Percentiles rank a stretch among this genome's conserved stretches.
Evolutionary conservation across 2,888 invertebrate species (phyloP).

Genomic region (Habroteleia sp.): DNA sequence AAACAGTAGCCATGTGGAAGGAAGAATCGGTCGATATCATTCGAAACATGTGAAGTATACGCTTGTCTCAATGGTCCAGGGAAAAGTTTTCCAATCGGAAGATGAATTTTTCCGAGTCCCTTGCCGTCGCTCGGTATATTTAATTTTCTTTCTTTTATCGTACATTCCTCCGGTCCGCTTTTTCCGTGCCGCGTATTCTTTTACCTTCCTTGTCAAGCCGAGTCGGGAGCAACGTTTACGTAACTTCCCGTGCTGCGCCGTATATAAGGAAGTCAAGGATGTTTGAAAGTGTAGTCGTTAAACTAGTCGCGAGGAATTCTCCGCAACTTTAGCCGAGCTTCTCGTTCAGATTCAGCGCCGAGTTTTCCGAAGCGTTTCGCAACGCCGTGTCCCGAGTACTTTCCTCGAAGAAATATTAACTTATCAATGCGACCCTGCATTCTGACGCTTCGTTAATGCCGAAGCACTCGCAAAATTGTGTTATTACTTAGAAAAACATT

Average conservation of each 20-base stretch:
- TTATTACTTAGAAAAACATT: neutral
- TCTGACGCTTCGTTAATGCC: slow-evolving; percentile 6
- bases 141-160: slow-evolving; percentile 41
- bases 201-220: slow-evolving; percentile 38
- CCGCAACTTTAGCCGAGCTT: slow-evolving; percentile 66
- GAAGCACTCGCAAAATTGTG: neutral
- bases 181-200: slow-evolving; percentile 52
- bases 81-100: slow-evolving; percentile 53
- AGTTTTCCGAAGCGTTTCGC: slow-evolving; percentile 62
- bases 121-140: slow-evolving; percentile 32
- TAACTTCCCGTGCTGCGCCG: slow-evolving; percentile 73
- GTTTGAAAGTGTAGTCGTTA: slow-evolving; percentile 77
- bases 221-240: slow-evolving; percentile 68
- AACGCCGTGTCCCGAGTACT: slow-evolving; percentile 45
- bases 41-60: slow-evolving; percentile 34
- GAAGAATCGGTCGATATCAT: slow-evolving; percentile 21
- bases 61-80: slow-evolving; percentile 30
- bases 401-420: slow-evolving; percentile 40
- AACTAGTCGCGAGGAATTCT: slow-evolving; percentile 72
- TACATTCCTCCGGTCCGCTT: slow-evolving; percentile 21
- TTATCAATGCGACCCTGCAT: slow-evolving; percentile 24
- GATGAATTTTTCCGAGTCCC: slow-evolving; percentile 45
- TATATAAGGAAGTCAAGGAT: slow-evolving; percentile 80
- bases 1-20: slow-evolving; percentile 27
- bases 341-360: slow-evolving; percentile 51